Base-by-base conservation (phyloP, 2,888 invertebrate genomes). In the Poecilobothrus nobilitatus region DNA sequence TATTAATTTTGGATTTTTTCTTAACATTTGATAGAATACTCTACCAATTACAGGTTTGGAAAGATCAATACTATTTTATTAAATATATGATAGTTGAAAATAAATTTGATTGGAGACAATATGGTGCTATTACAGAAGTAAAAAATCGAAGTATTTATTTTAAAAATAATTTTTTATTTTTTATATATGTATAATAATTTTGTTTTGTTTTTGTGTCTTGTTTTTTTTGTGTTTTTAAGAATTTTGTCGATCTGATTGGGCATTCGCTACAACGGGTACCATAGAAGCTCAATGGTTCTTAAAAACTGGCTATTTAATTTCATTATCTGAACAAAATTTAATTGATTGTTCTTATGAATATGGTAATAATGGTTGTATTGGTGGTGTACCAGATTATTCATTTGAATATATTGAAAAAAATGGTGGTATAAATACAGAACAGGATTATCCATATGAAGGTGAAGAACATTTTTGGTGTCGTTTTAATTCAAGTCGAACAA, bases 241-340 rank as follows among this genome's bases (percentile, higher is more conserved):
- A 37, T n/a, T 34, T 9, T 65, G 65, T 20, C 18, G 34, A 18
- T 65, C 65, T 18, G 33, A 34, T 37, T 65, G 65, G 65, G 65
- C 65, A 20, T 65, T 65, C 18, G 27, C 37, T n/a, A 18, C 37
- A 65, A 65, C 65, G 20, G 65, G 65, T 20, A 12, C 37, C n/a
- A 6, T 65, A 34, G 65, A 65, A 65, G 37, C 18, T 6, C 65
- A 65, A 65, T 4, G 18, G 15, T 65, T 37, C 20, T 20, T 34
- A 20, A 65, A 65, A 65, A 65, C 37, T 37, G 65, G 65, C 7
- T 1, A 20, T 10, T 20, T 20, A 9, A 20, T 65, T 3, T 33
- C 33, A 65, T 37, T 65, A 65, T 65, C 65, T n/a, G 65, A 65
- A 65, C 65, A 65, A 37, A 65, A 65, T 65, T 65, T 65, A 65